Evolutionary conservation across 2,888 invertebrate species (phyloP).

Genomic region (Sympetrum striolatum): DNA sequence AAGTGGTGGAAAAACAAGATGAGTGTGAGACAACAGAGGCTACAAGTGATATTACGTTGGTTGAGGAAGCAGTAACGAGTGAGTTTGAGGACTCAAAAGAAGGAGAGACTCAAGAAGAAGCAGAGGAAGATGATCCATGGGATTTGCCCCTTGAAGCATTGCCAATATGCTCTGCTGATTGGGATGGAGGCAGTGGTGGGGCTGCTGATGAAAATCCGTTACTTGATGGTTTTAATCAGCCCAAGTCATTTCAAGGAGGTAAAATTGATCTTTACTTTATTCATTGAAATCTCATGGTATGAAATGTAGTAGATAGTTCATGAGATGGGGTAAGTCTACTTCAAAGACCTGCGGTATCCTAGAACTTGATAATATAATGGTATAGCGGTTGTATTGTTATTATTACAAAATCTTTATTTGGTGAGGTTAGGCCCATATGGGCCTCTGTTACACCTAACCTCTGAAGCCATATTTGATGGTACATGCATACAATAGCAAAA

Average conservation of each 20-base stretch:
- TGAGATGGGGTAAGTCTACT: no score
- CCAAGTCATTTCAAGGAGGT: slow-evolving; percentile 2
- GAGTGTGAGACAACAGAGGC: background rate
- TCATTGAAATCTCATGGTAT: no score
- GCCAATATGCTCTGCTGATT: background rate
- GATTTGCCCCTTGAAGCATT: slow-evolving; percentile 6
- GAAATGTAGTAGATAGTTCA: no score
- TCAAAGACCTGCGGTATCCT: no score
- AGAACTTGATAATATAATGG: no score
- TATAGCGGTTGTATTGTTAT: no score
- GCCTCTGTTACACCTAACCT: no score
- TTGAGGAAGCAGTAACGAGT: background rate
- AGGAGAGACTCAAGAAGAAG: background rate
- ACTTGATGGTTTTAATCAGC: background rate
- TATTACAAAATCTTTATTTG: no score
- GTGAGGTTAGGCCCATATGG: no score
- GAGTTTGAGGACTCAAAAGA: slow-evolving; percentile 16
- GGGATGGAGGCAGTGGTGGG: background rate
- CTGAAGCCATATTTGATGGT: no score
- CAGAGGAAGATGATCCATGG: slow-evolving; percentile 23
- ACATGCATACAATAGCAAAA: no score
- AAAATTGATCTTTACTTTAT: background rate
- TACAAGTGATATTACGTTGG: background rate
- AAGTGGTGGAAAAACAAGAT: background rate
- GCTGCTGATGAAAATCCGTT: slow-evolving; percentile 3